Percentiles rank a stretch among this genome's conserved stretches.
phyloP scores from a whole-genome alignment of 1,140 invertebrate species.

The Heliconius nattereri region DNA sequence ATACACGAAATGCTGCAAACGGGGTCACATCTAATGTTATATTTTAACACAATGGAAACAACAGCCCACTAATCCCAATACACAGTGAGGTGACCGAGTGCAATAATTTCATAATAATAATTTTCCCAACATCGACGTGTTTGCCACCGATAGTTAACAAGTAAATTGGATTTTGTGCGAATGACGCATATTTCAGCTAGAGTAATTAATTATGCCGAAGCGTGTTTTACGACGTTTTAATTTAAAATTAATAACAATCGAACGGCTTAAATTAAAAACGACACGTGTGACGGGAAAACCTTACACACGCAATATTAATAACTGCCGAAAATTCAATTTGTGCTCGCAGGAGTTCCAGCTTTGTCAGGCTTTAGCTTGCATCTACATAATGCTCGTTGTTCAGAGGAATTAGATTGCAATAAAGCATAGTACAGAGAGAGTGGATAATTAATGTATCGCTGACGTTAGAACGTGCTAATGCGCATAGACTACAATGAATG shows the following conservation, averaged over 20 bases:
- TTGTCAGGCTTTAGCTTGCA: neutral
- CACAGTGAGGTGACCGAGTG: constrained; percentile 53
- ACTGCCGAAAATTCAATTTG: constrained; percentile 8
- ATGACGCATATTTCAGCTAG: constrained; percentile 67
- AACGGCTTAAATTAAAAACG: constrained; percentile 45
- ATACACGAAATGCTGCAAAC: constrained; percentile 38
- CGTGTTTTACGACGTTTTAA: constrained; percentile 56
- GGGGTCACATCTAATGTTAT: constrained; percentile 44
- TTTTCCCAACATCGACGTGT: constrained; percentile 60
- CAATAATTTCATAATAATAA: constrained; percentile 74
- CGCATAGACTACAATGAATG: constrained; percentile 9
- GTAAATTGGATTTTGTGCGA: constrained; percentile 74
- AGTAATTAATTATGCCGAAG: constrained; percentile 70
- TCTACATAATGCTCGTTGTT: constrained; percentile 19
- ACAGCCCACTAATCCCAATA: constrained; percentile 56
- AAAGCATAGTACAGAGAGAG: constrained; percentile 23
- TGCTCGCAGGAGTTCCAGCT: neutral
- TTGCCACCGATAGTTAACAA: constrained; percentile 63
- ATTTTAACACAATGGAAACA: constrained; percentile 47
- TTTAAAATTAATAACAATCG: constrained; percentile 52
- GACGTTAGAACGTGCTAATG: constrained; percentile 26
- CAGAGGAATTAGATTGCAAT: constrained; percentile 29
- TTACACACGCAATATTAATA: constrained; percentile 5
- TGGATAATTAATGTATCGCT: constrained; percentile 31
- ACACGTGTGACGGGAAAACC: constrained; percentile 25